A percentile compares a stretch with the other conserved stretches of the same genome.
Conservation (phyloP, 2,113 vertebrate genomes). For the Potamarius usumacintae region DNA sequence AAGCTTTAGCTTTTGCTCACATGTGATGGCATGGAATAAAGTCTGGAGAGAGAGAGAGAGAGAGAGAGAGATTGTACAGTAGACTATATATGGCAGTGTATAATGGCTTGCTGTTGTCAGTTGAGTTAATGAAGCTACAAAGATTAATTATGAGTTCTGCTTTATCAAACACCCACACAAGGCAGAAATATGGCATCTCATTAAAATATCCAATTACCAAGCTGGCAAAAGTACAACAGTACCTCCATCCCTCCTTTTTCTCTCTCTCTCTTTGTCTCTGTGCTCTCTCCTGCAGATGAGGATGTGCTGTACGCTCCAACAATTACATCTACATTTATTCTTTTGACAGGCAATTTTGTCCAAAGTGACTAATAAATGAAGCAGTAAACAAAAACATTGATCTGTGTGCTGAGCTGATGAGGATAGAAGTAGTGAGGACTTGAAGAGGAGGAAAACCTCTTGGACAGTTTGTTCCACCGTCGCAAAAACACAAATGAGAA, state of each 20-base stretch:
- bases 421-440: not conserved
- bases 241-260: not conserved
- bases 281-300: constrained; percentile 5
- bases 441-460: not conserved
- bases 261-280: not conserved
- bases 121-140: constrained; percentile 43
- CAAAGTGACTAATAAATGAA: constrained; percentile 26
- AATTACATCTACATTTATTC: constrained; percentile 27
- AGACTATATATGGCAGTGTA: not conserved
- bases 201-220: constrained; percentile 45
- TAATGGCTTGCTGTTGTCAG: constrained; percentile 21
- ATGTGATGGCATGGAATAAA: not conserved
- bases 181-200: constrained; percentile 39
- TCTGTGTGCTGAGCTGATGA: not conserved
- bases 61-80: not conserved
- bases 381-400: constrained; percentile 15
- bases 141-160: constrained; percentile 41
- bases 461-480: not conserved
- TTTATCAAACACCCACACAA: constrained; percentile 35
- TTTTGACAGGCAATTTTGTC: constrained; percentile 9
- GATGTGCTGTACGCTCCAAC: not conserved
- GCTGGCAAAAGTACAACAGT: constrained; percentile 33
- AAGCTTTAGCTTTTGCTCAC: not conserved
- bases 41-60: not conserved
- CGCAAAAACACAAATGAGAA: not conserved